Percentiles rank a stretch among this genome's conserved stretches.
phyloP scores from a whole-genome alignment of 2,113 vertebrate species.

The Caranx melampygus region DNA sequence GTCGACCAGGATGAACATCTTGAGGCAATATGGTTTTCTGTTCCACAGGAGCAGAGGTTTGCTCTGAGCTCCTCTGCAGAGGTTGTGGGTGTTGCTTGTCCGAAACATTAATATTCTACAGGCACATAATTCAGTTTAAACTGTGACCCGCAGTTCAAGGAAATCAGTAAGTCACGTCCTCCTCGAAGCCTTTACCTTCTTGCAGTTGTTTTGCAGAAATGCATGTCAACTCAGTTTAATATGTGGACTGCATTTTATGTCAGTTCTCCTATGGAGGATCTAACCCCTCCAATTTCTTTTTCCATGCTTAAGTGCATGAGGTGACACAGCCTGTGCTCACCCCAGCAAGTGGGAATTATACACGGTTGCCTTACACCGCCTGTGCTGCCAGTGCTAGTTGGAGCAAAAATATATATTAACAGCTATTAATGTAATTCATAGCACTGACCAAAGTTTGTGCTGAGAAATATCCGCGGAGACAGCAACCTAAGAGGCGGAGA shows the following conservation, averaged over 20 bases:
- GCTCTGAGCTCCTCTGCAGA: conserved; percentile 16
- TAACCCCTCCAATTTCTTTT: neutral
- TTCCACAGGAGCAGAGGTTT: conserved; percentile 19
- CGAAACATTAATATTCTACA: conserved; percentile 57
- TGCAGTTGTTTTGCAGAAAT: conserved; percentile 23
- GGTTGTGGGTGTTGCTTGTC: conserved; percentile 43
- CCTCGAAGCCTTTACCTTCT: conserved; percentile 19
- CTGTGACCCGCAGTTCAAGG: conserved; percentile 61
- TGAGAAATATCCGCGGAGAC: neutral
- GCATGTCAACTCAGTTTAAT: conserved; percentile 32
- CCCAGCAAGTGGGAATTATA: neutral
- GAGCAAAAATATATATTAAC: neutral
- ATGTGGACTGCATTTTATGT: conserved; percentile 23
- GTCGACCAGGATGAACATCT: conserved; percentile 35
- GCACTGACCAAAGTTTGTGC: conserved; percentile 6
- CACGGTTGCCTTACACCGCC: neutral
- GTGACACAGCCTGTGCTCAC: neutral
- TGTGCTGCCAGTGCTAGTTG: neutral
- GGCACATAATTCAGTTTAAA: conserved; percentile 49
- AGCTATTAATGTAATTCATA: conserved; percentile 10
- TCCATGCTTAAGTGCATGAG: neutral
- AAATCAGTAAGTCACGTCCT: conserved; percentile 51
- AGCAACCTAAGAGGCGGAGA: neutral
- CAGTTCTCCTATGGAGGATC: neutral
- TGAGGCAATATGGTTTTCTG: conserved; percentile 18